phyloP scores from a whole-genome alignment of 2,113 vertebrate genomes.

The Microcebus lehilahytsara region DNA sequence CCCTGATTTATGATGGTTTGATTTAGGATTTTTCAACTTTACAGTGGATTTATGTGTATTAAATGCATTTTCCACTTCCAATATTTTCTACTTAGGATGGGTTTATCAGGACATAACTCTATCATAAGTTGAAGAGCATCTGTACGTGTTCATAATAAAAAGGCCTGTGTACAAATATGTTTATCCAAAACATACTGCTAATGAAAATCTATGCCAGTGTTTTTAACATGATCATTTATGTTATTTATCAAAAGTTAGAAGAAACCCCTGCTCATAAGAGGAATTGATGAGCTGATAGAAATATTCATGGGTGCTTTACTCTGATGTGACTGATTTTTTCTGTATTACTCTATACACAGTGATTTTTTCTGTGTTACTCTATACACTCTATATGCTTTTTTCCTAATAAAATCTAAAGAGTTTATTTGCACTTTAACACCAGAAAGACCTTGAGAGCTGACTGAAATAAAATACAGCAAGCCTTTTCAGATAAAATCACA shows the following conservation, averaged over 20 bases:
- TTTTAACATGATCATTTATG: background rate
- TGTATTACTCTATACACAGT: background rate
- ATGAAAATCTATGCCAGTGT: background rate
- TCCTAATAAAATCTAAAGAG: background rate
- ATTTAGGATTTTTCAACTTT: background rate
- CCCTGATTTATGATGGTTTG: background rate
- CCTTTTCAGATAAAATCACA: slow-evolving; percentile 32
- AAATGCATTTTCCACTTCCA: background rate
- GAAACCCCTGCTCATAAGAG: background rate
- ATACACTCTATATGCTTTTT: background rate
- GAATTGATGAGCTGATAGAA: background rate
- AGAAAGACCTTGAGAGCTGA: background rate
- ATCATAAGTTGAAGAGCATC: background rate
- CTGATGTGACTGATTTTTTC: background rate
- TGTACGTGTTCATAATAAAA: background rate
- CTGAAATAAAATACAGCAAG: slow-evolving; percentile 18
- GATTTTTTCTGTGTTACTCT: background rate
- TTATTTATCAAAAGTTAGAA: slow-evolving; percentile 9
- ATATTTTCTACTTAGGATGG: background rate
- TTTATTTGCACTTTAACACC: background rate
- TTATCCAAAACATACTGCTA: background rate
- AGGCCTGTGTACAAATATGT: background rate
- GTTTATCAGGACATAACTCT: background rate
- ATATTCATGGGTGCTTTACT: background rate
- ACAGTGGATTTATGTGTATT: background rate